Conservation (phyloP, 1,140 invertebrate species). For the Lordiphosa clarofinis region DNA sequence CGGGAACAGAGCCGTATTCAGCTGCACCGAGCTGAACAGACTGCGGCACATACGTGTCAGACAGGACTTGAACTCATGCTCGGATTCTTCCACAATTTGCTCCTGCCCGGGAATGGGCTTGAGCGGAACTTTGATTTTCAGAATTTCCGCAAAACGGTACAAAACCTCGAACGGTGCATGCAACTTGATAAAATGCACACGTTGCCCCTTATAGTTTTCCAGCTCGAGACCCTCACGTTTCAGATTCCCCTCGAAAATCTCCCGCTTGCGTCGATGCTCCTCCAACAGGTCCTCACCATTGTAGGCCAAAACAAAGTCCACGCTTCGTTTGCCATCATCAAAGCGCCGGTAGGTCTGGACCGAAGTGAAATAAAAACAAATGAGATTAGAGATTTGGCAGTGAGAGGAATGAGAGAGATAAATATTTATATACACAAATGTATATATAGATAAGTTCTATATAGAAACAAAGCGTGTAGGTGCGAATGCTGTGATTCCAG, state of each 20-base stretch:
- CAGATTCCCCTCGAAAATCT: conserved; percentile 83
- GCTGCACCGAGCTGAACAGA: conserved; percentile 64
- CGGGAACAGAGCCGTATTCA: conserved; percentile 82
- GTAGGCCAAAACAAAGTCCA: conserved; percentile 87
- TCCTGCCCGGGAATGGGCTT: conserved; percentile 80
- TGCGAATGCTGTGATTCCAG: conserved; percentile 27
- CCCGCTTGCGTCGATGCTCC: conserved; percentile 80
- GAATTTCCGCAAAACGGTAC: conserved; percentile 90
- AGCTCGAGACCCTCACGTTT: conserved; percentile 83
- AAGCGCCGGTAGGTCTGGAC: conserved; percentile 77
- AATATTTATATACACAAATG: conserved; percentile 24
- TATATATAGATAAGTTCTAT: conserved; percentile 10
- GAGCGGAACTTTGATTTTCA: conserved; percentile 94
- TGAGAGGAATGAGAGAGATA: not conserved
- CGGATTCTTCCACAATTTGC: conserved; percentile 48
- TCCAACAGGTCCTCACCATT: conserved; percentile 80
- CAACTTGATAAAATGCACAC: conserved; percentile 85
- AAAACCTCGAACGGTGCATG: conserved; percentile 90
- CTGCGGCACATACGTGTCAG: conserved; percentile 44
- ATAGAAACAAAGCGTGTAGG: conserved; percentile 48
- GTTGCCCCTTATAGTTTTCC: conserved; percentile 83
- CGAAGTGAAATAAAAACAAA: conserved; percentile 3
- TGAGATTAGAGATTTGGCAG: conserved; percentile 1
- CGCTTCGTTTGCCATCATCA: conserved; percentile 79
- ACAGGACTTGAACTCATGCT: conserved; percentile 45